Evolutionary conservation across 2,888 invertebrate species (phyloP), one percentile per base, ranked within the genome.

Genomic region (Malacosoma neustria): DNA sequence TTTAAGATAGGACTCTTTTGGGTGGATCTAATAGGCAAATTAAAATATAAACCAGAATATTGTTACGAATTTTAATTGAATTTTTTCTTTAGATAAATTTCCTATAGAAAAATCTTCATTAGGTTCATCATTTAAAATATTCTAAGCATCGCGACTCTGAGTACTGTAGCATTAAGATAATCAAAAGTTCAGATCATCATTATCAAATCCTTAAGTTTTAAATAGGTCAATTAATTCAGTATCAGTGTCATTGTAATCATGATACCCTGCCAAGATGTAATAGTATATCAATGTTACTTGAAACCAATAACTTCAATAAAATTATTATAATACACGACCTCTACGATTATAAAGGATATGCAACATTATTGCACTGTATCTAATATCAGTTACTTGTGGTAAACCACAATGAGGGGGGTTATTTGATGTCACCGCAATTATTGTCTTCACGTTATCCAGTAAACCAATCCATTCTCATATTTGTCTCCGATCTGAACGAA

Each of bases 381-480:
- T 47, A 57, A 46, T 50, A 56, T 36, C 42, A 45, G 53, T 33
- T 54, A 58, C 55, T 46, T 41, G 56, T 53, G 36, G 42, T 4
- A n/a, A n/a, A n/a, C n/a, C n/a, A n/a, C n/a, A n/a, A n/a, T n/a
- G n/a, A n/a, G n/a, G n/a, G n/a, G 36, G n/a, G n/a, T n/a, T n/a
- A n/a, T n/a, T n/a, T n/a, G n/a, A 36, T 35, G 13, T 38, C 48
- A 64, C 72, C 72, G 47, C 70, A 58, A 48, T 41, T 45, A 37
- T 40, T 42, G 44, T 48, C 43, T 43, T 41, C 29, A 37, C 33
- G 37, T 32, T 37, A 40, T 39, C 48, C 49, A 72, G 76, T 80
- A 72, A 80, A 71, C 57, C 59, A 60, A 77, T 74, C 70, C 73
- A 75, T 69, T 74, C 51, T 57, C 51, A 61, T 61, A 57, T 45